Evolutionary conservation across 2,888 invertebrate species (phyloP), one percentile per base, ranked within the genome.

Genomic region (Laspeyria flexula): DNA sequence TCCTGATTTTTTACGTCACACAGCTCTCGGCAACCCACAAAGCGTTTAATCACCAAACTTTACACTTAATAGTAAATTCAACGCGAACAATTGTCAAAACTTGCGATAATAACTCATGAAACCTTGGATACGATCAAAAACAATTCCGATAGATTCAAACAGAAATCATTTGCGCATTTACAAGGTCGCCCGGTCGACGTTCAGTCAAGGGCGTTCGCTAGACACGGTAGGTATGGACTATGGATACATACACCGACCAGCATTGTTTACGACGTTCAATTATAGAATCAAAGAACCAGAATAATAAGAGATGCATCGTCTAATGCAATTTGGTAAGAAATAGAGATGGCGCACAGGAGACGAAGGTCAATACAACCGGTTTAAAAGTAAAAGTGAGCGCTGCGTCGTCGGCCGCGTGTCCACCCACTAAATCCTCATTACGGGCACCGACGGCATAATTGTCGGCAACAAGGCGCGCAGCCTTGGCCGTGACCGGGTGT

Each of bases 381-480:
- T 88, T 81, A 85, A 88, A 89, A 91, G 91, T 90, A 89, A 92
- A 90, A 90, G 90, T 89, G 81, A 81, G 75, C 81, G 75, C 67
- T 74, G 71, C 69, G 71, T 55, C 77, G 75, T 68, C 75, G 73
- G 79, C 82, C 83, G 80, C 85, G 81, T 85, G 86, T 88, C 90
- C 88, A 88, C 89, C 90, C 88, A 89, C 88, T 85, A 85, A 90
- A 88, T 88, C 88, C 89, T 90, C 88, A 90, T 88, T 89, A 85
- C 87, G 77, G 79, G 73, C 83, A 75, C 65, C 74, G 81, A 69
- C 79, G 77, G 83, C 80, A 83, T 88, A 86, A 90, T 90, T 89
- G 89, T 80, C 83, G 81, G 74, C 81, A 81, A 81, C 80, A 77
- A 81, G 81, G 78, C 83, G 81, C 81, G 79, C 85, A 90, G 89